These are phyloP conservation scores for Papilio helenus DNA, from an alignment of 1,140 invertebrate genomes.

Conservation along the genomic window DNA sequence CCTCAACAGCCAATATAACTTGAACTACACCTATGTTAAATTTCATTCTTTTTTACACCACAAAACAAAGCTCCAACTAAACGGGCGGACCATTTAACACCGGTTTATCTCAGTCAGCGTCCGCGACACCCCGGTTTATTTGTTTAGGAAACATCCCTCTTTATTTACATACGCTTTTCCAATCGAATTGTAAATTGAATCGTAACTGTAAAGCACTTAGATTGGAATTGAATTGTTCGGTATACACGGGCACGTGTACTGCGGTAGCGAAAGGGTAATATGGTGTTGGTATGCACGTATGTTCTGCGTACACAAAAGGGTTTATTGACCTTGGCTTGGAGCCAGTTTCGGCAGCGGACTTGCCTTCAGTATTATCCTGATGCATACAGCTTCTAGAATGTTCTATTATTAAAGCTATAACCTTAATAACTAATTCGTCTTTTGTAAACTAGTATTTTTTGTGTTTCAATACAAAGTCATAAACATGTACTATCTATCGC, in stretches of 20 bases:
- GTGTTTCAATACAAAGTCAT: too few species aligned
- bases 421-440: not conserved
- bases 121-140: slow-evolving; percentile 72
- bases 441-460: not conserved
- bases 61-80: not conserved
- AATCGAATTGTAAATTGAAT: slow-evolving; percentile 47
- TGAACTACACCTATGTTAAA: slow-evolving; percentile 15
- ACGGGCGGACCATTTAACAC: slow-evolving; percentile 50
- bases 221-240: slow-evolving; percentile 49
- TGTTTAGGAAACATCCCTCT: slow-evolving; percentile 73
- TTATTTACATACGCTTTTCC: slow-evolving; percentile 59
- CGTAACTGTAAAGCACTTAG: slow-evolving; percentile 51
- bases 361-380: slow-evolving; percentile 59
- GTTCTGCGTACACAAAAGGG: slow-evolving; percentile 53
- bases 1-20: slow-evolving; percentile 35
- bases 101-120: slow-evolving; percentile 57
- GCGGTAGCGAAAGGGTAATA: slow-evolving; percentile 36
- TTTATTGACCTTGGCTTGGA: slow-evolving; percentile 77
- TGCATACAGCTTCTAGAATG: slow-evolving; percentile 33
- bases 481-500: too few species aligned
- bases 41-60: slow-evolving; percentile 13
- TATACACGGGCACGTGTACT: slow-evolving; percentile 39
- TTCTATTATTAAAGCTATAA: not conserved
- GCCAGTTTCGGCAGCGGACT: slow-evolving; percentile 70
- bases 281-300: slow-evolving; percentile 50